A percentile compares a stretch with the other conserved stretches of the same genome.
Conservation (phyloP, 2,888 invertebrate species). For the Trichacis sp. region DNA sequence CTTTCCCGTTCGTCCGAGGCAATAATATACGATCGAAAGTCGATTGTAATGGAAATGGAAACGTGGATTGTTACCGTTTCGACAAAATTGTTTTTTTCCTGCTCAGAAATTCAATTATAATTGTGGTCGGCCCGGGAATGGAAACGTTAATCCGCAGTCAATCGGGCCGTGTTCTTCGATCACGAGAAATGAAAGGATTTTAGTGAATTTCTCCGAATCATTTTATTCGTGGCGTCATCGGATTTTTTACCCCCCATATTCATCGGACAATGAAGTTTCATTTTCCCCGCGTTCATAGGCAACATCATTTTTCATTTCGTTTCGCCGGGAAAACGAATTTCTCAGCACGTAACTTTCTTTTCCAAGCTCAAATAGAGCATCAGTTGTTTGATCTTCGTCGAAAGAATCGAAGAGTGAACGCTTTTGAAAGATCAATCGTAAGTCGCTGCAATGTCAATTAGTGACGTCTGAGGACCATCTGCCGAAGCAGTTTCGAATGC, state of each 20-base stretch:
- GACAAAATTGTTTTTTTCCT: conserved; percentile 14
- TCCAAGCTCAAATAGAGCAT: too few relatives aligned
- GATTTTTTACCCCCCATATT: too few relatives aligned
- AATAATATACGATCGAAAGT: conserved; percentile 16
- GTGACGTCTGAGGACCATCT: conserved; percentile 44
- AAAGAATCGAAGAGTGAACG: background rate
- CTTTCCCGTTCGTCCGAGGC: too few relatives aligned
- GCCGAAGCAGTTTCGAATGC: conserved; percentile 25
- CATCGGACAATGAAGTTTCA: conserved; percentile 2
- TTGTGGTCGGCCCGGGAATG: conserved; percentile 16
- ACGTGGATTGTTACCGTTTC: conserved; percentile 11
- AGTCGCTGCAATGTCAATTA: conserved; percentile 36
- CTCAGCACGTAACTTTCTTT: too few relatives aligned
- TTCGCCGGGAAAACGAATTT: background rate
- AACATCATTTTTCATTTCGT: conserved; percentile 8
- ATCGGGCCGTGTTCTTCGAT: conserved; percentile 13
- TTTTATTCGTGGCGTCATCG: conserved; percentile 27
- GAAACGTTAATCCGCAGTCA: conserved; percentile 32
- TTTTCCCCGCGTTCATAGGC: background rate
- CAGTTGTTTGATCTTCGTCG: background rate
- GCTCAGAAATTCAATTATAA: conserved; percentile 43
- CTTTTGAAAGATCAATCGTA: background rate
- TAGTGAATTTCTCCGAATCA: conserved; percentile 28
- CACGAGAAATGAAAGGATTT: conserved; percentile 16
- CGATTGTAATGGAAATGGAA: conserved; percentile 29